Percentiles rank a stretch among this genome's conserved stretches.
These are phyloP conservation scores for Isaurus tuberculatus DNA, from an alignment of 92 coral and sea anemone genomes.

Conservation along the genomic window DNA sequence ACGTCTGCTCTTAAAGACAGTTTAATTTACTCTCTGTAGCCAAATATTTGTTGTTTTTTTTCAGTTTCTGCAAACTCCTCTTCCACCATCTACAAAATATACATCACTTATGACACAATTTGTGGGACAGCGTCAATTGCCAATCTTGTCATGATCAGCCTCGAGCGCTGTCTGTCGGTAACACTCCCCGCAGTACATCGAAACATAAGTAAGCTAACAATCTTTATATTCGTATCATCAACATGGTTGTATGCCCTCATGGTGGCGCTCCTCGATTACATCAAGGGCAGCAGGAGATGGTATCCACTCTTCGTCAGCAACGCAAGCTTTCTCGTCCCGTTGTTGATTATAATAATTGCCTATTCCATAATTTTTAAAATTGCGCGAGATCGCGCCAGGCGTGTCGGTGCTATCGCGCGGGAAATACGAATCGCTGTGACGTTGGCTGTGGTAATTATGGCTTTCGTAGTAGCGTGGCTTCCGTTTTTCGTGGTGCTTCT, in stretches of 20 bases:
- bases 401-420: conserved; percentile 77
- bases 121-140: conserved; percentile 91
- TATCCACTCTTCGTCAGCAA: conserved; percentile 74
- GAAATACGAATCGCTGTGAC: conserved; percentile 95
- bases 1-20: too few relatives aligned
- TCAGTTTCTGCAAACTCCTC: conserved; percentile 45
- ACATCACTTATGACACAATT: conserved; percentile 85
- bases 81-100: conserved; percentile 62
- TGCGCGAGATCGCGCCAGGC: conserved; percentile 83
- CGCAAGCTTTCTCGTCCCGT: conserved; percentile 81
- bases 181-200: conserved; percentile 91
- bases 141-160: conserved; percentile 87
- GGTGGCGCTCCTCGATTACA: conserved; percentile 65
- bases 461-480: conserved; percentile 88
- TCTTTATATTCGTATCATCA: conserved; percentile 62
- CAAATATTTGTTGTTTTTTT: background rate
- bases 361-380: conserved; percentile 80
- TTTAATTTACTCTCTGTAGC: too few relatives aligned
- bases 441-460: conserved; percentile 86
- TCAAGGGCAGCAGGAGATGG: conserved; percentile 64
- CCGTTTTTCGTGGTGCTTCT: conserved; percentile 78
- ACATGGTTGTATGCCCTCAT: conserved; percentile 84
- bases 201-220: conserved; percentile 73
- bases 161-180: conserved; percentile 94
- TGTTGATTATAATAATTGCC: conserved; percentile 78